Base-by-base conservation (phyloP, 2,113 vertebrate genomes). In the Cyphomyrus discorhynchus region DNA sequence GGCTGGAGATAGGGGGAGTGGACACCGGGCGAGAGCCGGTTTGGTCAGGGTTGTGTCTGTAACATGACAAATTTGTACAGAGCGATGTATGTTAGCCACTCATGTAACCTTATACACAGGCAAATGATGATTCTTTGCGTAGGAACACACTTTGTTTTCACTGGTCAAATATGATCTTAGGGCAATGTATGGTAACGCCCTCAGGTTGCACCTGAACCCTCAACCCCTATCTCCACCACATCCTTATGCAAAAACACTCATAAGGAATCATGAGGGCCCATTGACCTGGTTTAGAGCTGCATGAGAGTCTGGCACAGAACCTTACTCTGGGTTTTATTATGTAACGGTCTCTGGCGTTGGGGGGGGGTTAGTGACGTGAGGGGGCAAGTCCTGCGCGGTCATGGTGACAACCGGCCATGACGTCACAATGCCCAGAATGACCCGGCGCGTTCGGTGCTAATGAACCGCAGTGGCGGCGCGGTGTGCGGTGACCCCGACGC, bases 211-310 rank as follows among this genome's bases (percentile, higher is more conserved):
- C 49, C 24, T 8, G 10, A 47, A 15, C 9, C 27, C 27, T 2
- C 45, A 86, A 7, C 27, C 11, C 6, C 13, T 52, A n/a, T 31
- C 2, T 70, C 10, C 85, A 52, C 50, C 50, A 50, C 15, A 52
- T 31, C 70, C 74, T 74, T 21, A 35, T 42, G 74, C 74, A 80
- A 87, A 86, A 87, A 86, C 46, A 31, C 82, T 52, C n/a, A 86
- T 31, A 52, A 86, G n/a, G 49, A 87, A 56, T 87, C 50, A 53
- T 52, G 31, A 27, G 47, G 9, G 24, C 56, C 24, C 1, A 11
- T 86, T 86, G 85, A 52, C 85, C 85, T n/a, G n/a, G 15, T 31
- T 53, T 39, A 17, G 50, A 87, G 85, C 27, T 87, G 13, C 31
- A 42, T 31, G 27, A 24, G 2, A 56, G 27, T 53, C n/a, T 35